A percentile compares a stretch with the other conserved stretches of the same genome.
These are phyloP conservation scores for Melanotaenia maccullochi DNA, from an alignment of 2,797 vertebrate species.

Conservation along the genomic window DNA sequence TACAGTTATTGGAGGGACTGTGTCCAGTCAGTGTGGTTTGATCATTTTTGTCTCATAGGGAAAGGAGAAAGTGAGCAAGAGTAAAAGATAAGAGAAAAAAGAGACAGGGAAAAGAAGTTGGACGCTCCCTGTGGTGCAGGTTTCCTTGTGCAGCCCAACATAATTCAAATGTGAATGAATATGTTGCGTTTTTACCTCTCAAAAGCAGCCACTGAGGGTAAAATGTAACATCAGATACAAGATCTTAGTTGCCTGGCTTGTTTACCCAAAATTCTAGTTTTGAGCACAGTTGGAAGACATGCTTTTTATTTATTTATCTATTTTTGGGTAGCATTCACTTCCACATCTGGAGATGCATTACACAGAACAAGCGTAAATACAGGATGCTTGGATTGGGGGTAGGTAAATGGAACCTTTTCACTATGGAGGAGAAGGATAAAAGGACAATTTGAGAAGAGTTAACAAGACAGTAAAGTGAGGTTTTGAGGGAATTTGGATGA, in stretches of 20 bases:
- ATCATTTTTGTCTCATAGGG: constrained; percentile 71
- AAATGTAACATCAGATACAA: constrained; percentile 47
- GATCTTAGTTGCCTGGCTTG: constrained; percentile 54
- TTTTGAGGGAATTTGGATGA: constrained; percentile 48
- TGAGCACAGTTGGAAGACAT: constrained; percentile 33
- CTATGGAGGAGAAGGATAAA: constrained; percentile 30
- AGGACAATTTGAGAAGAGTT: constrained; percentile 43
- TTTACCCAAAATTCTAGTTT: constrained; percentile 54
- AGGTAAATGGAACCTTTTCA: constrained; percentile 43
- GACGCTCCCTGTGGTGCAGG: constrained; percentile 68
- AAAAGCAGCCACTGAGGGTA: constrained; percentile 73
- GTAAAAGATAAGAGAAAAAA: constrained; percentile 60
- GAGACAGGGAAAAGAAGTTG: constrained; percentile 45
- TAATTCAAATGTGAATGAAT: constrained; percentile 75
- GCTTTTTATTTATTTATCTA: constrained; percentile 13
- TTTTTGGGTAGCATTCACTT: constrained; percentile 28
- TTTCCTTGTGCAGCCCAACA: constrained; percentile 45
- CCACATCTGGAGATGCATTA: constrained; percentile 63
- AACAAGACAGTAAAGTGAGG: constrained; percentile 43
- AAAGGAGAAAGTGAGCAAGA: constrained; percentile 54
- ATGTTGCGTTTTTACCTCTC: constrained; percentile 68
- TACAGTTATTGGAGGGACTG: constrained; percentile 67
- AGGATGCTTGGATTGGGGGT: constrained; percentile 8
- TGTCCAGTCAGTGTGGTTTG: constrained; percentile 78
- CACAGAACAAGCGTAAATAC: constrained; percentile 64